A percentile compares a stretch with the other conserved stretches of the same genome.
phyloP scores from a whole-genome alignment of 2,113 vertebrate species.

The Rhynchopsitta pachyrhyncha region DNA sequence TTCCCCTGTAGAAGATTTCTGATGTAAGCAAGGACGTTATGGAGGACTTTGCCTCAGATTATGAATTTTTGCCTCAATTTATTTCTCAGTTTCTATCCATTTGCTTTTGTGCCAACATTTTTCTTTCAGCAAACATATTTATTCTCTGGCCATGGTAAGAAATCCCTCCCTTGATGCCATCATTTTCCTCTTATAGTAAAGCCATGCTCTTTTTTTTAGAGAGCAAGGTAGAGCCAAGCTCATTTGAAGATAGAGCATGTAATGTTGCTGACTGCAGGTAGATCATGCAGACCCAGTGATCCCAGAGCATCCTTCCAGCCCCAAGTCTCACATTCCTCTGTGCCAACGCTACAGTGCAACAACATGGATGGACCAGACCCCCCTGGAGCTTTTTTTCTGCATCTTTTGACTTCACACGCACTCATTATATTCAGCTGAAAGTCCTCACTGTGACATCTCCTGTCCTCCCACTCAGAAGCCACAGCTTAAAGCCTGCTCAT shows the following conservation, averaged over 20 bases:
- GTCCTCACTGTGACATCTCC: background rate
- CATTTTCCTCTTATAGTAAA: background rate
- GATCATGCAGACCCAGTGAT: background rate
- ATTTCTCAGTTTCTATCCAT: background rate
- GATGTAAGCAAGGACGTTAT: background rate
- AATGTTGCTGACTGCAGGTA: background rate
- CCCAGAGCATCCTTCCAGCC: background rate
- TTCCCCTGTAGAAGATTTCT: background rate
- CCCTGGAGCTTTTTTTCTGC: background rate
- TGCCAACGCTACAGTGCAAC: background rate
- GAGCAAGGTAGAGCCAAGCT: background rate
- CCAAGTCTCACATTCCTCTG: background rate
- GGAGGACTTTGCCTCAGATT: background rate
- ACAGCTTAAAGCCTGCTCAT: background rate
- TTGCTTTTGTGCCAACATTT: background rate
- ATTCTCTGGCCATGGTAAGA: background rate
- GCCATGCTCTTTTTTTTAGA: background rate
- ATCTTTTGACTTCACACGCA: background rate
- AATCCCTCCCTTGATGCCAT: background rate
- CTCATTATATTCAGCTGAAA: background rate
- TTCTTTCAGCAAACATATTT: background rate
- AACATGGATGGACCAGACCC: background rate
- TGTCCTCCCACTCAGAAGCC: background rate
- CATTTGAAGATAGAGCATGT: background rate
- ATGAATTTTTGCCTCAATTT: background rate